Base-by-base conservation (phyloP, 2,888 invertebrate species). In the Syrphus vitripennis region DNA sequence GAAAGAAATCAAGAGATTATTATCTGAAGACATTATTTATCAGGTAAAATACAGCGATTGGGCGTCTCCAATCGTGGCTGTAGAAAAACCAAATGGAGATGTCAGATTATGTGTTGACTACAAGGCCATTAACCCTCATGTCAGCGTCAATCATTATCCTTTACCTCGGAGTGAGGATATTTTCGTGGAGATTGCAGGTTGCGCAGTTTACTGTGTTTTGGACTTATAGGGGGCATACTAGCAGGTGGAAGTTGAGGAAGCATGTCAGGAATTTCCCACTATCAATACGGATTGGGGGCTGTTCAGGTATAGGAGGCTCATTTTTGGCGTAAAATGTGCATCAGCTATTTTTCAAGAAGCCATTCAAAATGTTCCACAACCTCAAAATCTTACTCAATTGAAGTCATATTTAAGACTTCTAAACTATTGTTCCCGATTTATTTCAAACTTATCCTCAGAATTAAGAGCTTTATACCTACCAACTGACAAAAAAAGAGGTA, bases 121-220 rank as follows among this genome's bases (percentile, higher is more conserved):
- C 42, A 90, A 90, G 72, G 86, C 90, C 0, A 69, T 86, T 0
- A 81, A 86, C 59, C 76, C 72, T 40, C 37, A 59, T 31, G 34
- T 80, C 3, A 24, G 89, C 31, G 78, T 80, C 12, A 89, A 89
- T 19, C 88, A 89, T 69, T 90, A 89, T 72, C 89, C 89, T 1
- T 86, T 90, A 65, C 65, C 65, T 2, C 10, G 50, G 40, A 24
- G 53, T 12, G 63, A 71, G n/a, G 71, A 57, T 9, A 50, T 79
- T 40, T 65, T 65, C 9, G 31, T 34, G 2, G 76, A 78, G 9
- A 55, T 90, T 19, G 61, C 65, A n/a, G 83, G 86, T 40, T 88
- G 88, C 16, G 76, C 87, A 65, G 72, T 81, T 42, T 87, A 84
- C 40, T 59, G 42, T 31, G 42, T 80, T 21, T 70, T 88, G 16